A percentile compares a stretch with the other conserved stretches of the same genome.
Evolutionary conservation across 2,113 vertebrate genomes (phyloP).

Genomic region (Prietella phreatophila): DNA sequence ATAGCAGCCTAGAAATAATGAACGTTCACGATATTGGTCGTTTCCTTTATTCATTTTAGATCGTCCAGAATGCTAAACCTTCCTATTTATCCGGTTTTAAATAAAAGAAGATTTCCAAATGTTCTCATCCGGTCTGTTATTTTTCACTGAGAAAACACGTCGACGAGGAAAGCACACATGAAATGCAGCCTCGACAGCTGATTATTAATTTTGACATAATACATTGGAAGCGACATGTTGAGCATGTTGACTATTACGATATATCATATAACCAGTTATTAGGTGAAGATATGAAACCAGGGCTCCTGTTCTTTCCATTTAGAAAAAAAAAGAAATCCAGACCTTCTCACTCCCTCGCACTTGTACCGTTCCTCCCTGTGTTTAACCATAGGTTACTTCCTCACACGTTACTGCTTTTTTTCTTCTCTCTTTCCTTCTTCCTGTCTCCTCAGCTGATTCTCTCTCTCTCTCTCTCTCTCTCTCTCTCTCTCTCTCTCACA

Average conservation of each 20-base stretch:
- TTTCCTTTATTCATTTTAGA: not conserved
- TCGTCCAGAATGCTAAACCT: not conserved
- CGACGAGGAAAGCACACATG: not conserved
- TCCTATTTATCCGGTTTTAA: not conserved
- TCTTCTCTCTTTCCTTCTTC: slow-evolving; percentile 17
- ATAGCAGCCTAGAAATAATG: not conserved
- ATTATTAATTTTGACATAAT: not conserved
- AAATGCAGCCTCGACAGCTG: not conserved
- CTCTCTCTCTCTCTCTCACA: slow-evolving; percentile 47
- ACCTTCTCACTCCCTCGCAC: slow-evolving; percentile 35
- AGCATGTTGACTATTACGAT: not conserved
- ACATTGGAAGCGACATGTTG: not conserved
- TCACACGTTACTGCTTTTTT: slow-evolving; percentile 29
- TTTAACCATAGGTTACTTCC: slow-evolving; percentile 26
- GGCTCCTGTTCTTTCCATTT: not conserved
- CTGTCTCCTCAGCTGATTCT: slow-evolving; percentile 42
- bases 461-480: slow-evolving; percentile 19
- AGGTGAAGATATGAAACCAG: not conserved
- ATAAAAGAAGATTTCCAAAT: not conserved
- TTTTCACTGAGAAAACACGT: not conserved
- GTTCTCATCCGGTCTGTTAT: not conserved
- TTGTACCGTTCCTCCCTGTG: slow-evolving; percentile 10
- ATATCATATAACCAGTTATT: not conserved
- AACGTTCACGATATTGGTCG: not conserved
- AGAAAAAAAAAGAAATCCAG: not conserved